Percentiles rank a stretch among this genome's conserved stretches.
phyloP scores from a whole-genome alignment of 2,888 invertebrate species.

The Oxytorus armatus region DNA sequence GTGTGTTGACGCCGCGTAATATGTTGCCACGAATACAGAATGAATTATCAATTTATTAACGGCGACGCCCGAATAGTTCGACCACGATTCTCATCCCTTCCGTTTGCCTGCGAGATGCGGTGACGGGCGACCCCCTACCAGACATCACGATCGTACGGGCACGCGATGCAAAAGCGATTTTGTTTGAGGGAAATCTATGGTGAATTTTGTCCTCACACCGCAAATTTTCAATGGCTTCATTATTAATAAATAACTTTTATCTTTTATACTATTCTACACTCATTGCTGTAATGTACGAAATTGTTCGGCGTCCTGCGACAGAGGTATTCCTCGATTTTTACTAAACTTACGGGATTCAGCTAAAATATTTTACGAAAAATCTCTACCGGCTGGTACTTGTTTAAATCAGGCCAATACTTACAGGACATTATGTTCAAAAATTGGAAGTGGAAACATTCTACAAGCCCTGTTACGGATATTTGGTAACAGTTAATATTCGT shows the following conservation, averaged over 20 bases:
- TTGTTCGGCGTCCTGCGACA: no score
- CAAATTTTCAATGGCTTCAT: slow-evolving; percentile 11
- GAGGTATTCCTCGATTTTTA: no score
- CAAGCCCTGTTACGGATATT: no score
- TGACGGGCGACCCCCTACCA: slow-evolving; percentile 58
- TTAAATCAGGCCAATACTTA: no score
- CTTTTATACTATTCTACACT: not conserved
- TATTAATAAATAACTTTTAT: not conserved
- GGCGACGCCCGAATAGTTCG: slow-evolving; percentile 60
- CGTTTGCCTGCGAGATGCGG: slow-evolving; percentile 4
- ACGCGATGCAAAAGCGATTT: slow-evolving; percentile 62
- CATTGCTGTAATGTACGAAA: no score
- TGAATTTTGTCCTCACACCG: not conserved
- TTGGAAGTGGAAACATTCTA: no score
- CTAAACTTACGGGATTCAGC: no score
- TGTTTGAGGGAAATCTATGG: slow-evolving; percentile 29
- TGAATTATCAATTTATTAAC: slow-evolving; percentile 80
- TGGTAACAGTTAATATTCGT: no score
- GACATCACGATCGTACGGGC: slow-evolving; percentile 60
- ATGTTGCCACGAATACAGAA: slow-evolving; percentile 77
- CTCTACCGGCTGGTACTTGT: no score
- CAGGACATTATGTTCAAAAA: no score
- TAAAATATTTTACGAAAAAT: no score
- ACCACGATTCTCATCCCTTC: slow-evolving; percentile 26
- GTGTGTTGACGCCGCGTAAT: slow-evolving; percentile 79